phyloP scores from a whole-genome alignment of 2,113 vertebrate species.

The mouse (Mus musculus) region GRCm39 chr5:89589001-89589500 shows the following conservation, averaged over 20 bases:
- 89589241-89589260: background rate
- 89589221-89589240: background rate
- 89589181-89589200: background rate
- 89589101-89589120: slow-evolving; percentile 84
- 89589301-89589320: background rate
- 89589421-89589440: slow-evolving; percentile 85
- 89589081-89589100: slow-evolving; percentile 79
- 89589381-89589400: background rate
- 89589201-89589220: background rate
- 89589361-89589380: background rate
- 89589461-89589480: slow-evolving; percentile 84
- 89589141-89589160: slow-evolving; percentile 86
- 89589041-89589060: slow-evolving; percentile 71
- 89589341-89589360: background rate
- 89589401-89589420: slow-evolving; percentile 54
- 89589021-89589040: background rate
- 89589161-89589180: background rate
- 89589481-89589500: slow-evolving; percentile 81
- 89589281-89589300: slow-evolving; percentile 20
- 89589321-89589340: background rate
- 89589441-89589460: slow-evolving; percentile 75
- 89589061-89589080: slow-evolving; percentile 85
- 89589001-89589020: background rate
- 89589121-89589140: slow-evolving; percentile 82
- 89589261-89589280: background rate